Evolutionary conservation across 1,140 invertebrate species (phyloP), one percentile per base, ranked within the genome.

Genomic region (Aphelenchoides besseyi): DNA sequence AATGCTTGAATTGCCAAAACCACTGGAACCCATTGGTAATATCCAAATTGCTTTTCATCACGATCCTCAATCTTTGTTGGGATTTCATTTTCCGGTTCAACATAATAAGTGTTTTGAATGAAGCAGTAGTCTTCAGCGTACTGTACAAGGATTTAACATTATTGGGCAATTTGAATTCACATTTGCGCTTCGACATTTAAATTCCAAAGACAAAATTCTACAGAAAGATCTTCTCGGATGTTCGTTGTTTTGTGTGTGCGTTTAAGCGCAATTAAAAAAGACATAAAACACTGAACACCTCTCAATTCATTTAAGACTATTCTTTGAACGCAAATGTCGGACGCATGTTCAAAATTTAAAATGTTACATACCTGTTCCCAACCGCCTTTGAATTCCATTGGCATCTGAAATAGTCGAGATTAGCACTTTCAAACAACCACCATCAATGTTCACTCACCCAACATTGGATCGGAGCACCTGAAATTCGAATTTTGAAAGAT

Each of bases 1-100:
- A 88, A 75, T 1, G 87, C 87, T 76, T 88, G 86, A 1, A 88
- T 72, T 9, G 87, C 82, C 12, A 88, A 76, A 72, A 88, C 85
- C 32, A 88, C 70, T 1, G 81, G 81, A 9, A 82, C 81, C 81
- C 78, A 83, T 83, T 83, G 82, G 72, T 83, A 83, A 68, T 83
- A 83, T 8, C 79, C 79, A 62, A 83, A 80, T 62, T 83, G 72
- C 18, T 71, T 71, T 41, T 84, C 61, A 48, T 83, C 70, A 18
- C 82, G 74, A 37, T 85, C 83, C 16, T 70, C 69, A 12, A 74
- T 48, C 9, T 80, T 75, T 35, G 69, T 64, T 3, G 82, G 82
- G 52, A 83, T 85, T 48, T 82, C 77, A 9, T 82, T 71, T 52
- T 78, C 70, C 23, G 80, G 73, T 9, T 81, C 74, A 30, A 83